Percentiles rank a stretch among this genome's conserved stretches.
Evolutionary conservation across 2,113 vertebrate species (phyloP).

Genomic region (Myrmecophaga tridactyla): DNA sequence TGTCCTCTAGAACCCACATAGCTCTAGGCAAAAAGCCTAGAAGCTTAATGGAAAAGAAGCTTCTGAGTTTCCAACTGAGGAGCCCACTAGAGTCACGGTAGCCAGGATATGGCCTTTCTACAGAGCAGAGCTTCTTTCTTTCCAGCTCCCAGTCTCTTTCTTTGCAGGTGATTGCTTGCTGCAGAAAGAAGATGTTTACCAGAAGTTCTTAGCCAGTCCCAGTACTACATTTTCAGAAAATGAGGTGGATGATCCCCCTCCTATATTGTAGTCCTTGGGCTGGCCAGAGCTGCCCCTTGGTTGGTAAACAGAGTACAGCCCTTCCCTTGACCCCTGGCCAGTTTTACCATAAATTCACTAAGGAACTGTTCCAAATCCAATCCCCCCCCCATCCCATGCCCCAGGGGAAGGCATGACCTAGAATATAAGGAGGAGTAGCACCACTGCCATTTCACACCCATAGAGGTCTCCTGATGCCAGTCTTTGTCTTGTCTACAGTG

Average conservation of each 20-base stretch:
- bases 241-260: background rate
- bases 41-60: too few species aligned
- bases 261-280: background rate
- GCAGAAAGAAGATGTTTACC: background rate
- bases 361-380: background rate
- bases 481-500: background rate
- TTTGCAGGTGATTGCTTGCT: background rate
- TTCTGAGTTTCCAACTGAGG: background rate
- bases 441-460: background rate
- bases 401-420: background rate
- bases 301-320: background rate
- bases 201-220: background rate
- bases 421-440: background rate
- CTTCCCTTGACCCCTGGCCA: background rate
- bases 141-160: background rate
- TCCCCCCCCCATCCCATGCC: background rate
- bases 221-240: constrained; percentile 2
- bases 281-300: constrained; percentile 16
- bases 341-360: background rate
- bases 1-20: background rate
- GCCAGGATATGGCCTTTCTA: background rate
- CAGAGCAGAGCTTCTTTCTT: background rate
- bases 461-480: background rate
- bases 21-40: background rate
- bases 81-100: background rate